These are phyloP conservation scores for Drosophila baimaii DNA, from an alignment of 1,140 invertebrate species.

Conservation along the genomic window DNA sequence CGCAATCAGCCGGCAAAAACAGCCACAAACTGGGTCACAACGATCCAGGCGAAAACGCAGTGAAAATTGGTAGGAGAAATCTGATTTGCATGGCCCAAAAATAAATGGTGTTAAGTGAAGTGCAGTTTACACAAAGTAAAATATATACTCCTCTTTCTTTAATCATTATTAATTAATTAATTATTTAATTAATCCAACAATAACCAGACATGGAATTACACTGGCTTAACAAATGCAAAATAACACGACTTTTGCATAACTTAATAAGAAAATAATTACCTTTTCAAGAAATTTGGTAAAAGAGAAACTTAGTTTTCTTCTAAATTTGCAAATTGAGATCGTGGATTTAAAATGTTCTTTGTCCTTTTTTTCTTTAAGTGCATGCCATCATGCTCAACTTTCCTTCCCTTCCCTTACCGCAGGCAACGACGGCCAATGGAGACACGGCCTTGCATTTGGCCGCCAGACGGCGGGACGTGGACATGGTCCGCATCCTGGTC, in stretches of 20 bases:
- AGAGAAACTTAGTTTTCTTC: background rate
- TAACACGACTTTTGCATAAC: slow-evolving; percentile 3
- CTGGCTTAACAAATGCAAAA: slow-evolving; percentile 3
- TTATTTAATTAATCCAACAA: background rate
- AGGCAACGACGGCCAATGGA: slow-evolving; percentile 89
- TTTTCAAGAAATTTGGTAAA: slow-evolving; percentile 3
- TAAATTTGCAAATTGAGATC: background rate
- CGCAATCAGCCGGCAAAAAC: slow-evolving; percentile 67
- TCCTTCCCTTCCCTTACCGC: slow-evolving; percentile 35
- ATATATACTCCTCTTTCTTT: background rate
- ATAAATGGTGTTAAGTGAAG: slow-evolving; percentile 46
- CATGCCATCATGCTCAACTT: slow-evolving; percentile 26
- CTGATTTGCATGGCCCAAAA: slow-evolving; percentile 64
- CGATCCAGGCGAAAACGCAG: slow-evolving; percentile 65
- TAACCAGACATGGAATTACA: background rate
- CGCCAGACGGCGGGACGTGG: slow-evolving; percentile 93
- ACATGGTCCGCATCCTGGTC: slow-evolving; percentile 95
- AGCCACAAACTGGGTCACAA: slow-evolving; percentile 69
- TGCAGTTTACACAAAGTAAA: slow-evolving; percentile 23
- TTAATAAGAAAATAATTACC: background rate
- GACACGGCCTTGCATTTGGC: slow-evolving; percentile 97
- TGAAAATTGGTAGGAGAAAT: slow-evolving; percentile 8
- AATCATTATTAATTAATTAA: background rate
- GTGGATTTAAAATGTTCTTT: slow-evolving; percentile 10
- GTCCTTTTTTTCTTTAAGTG: slow-evolving; percentile 31